Base-by-base conservation (phyloP, 2,797 vertebrate genomes). In the Carapus acus region DNA sequence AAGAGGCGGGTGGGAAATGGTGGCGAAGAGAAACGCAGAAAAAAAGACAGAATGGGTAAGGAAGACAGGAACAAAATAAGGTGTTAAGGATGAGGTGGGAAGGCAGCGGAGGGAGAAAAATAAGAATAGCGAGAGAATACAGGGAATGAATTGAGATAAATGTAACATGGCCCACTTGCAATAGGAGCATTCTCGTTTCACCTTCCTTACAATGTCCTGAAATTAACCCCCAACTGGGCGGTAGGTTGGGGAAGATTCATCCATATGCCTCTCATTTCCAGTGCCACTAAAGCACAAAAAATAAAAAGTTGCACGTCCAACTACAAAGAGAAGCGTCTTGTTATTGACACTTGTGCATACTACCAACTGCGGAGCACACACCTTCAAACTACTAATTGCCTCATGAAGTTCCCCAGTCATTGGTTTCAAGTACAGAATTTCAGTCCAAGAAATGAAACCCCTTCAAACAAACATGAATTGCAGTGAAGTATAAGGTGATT, bases 171-270 rank as follows among this genome's bases (percentile, higher is more conserved):
- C 14, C 33, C 42, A 21, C 15, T 34, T 15, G 59, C 15, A 31
- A 40, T 29, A 12, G 15, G 27, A 36, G 48, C 20, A 48, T 34
- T 49, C 21, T 9, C 52, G 34, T 23, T 40, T 43, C 29, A 2
- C 41, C 6, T 42, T 53, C 23, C 65, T 50, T 37, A 18, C 15
- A 49, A 57, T 17, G n/a, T 34, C 21, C 27, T 43, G 7, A 31
- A 48, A 45, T 47, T 0, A 2, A 57, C 24, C 27, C 36, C 39
- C 21, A 24, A 21, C 2, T 51, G 18, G 33, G 34, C 47, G 52
- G 51, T 60, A 67, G 67, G 64, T 22, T 44, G 58, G 23, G 31
- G n/a, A 39, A 19, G 42, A n/a, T 49, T 58, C 17, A 59, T 42
- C 54, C 19, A 43, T 40, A 73, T 44, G 17, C 45, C 23, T 42